Percentiles rank a stretch among this genome's conserved stretches.
Conservation (phyloP, 2,797 vertebrate species). For the Rhabdomys pumilio region DNA sequence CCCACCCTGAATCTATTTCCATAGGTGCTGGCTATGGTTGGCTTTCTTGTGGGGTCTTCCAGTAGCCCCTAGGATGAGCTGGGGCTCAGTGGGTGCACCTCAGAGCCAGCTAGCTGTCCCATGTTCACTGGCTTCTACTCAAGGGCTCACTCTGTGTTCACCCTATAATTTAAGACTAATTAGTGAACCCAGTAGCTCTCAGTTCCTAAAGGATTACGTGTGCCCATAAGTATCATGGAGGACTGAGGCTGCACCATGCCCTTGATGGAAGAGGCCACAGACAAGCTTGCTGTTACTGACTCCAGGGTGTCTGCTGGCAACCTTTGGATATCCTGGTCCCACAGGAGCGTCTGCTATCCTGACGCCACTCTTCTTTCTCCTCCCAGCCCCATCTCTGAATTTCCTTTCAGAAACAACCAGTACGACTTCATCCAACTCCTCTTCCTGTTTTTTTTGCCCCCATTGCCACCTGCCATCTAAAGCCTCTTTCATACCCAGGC, state of each 20-base stretch:
- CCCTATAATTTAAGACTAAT: not conserved
- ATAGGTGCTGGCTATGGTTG: not conserved
- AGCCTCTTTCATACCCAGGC: rapidly evolving
- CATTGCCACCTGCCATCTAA: not conserved
- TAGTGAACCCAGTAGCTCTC: not conserved
- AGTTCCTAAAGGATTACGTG: not conserved
- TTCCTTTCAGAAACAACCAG: not conserved
- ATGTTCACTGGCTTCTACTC: not conserved
- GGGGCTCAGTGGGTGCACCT: rapidly evolving
- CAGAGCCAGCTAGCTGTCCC: not conserved
- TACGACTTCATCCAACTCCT: not conserved
- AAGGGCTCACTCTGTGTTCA: not conserved
- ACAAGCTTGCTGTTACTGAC: not conserved
- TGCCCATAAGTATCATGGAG: not conserved
- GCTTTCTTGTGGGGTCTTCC: not conserved
- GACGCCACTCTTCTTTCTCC: not conserved
- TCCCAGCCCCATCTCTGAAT: not conserved
- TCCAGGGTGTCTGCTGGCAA: no score
- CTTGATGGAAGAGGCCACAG: not conserved
- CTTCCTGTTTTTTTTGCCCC: not conserved
- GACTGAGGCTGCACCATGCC: not conserved
- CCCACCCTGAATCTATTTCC: not conserved
- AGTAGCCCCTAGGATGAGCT: not conserved
- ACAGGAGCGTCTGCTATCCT: not conserved
- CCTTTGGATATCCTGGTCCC: not conserved